These are phyloP conservation scores for Hypomesus transpacificus DNA, from an alignment of 2,113 vertebrate species.

Conservation along the genomic window DNA sequence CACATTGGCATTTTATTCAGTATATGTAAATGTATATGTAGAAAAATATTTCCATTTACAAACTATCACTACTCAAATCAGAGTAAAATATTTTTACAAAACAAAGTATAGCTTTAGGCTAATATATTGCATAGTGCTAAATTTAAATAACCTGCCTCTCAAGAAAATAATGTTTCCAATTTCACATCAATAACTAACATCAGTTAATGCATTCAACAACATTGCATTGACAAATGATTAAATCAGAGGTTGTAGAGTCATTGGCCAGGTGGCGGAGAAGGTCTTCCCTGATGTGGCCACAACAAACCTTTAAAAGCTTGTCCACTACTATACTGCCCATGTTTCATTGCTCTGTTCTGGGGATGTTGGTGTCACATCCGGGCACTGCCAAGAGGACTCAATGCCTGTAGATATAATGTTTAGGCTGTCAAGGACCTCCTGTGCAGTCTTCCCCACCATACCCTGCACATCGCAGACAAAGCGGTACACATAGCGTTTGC, in stretches of 20 bases:
- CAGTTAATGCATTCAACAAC: neutral
- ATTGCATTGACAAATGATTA: neutral
- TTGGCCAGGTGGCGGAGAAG: neutral
- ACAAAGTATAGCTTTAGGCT: neutral
- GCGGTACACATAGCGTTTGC: slow-evolving; percentile 83
- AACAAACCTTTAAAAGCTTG: too few species aligned
- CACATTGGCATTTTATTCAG: too few species aligned
- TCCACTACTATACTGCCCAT: slow-evolving; percentile 50
- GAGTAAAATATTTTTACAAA: too few species aligned
- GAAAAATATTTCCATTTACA: too few species aligned
- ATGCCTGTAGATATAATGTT: slow-evolving; percentile 55
- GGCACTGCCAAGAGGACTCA: slow-evolving; percentile 43
- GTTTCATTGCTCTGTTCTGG: slow-evolving; percentile 54
- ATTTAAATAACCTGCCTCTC: neutral
- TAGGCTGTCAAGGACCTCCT: slow-evolving; percentile 70
- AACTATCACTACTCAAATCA: too few species aligned
- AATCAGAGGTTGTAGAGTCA: neutral
- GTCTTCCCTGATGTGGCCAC: too few species aligned
- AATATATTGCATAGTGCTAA: neutral
- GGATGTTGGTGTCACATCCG: neutral
- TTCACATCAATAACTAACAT: neutral
- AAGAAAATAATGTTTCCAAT: neutral
- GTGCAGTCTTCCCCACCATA: slow-evolving; percentile 73
- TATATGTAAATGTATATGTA: too few species aligned
- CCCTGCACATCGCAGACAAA: slow-evolving; percentile 80